Percentiles rank a stretch among this genome's conserved stretches.
phyloP scores from a whole-genome alignment of 2,113 vertebrate genomes.

The Anolis sagrei region DNA sequence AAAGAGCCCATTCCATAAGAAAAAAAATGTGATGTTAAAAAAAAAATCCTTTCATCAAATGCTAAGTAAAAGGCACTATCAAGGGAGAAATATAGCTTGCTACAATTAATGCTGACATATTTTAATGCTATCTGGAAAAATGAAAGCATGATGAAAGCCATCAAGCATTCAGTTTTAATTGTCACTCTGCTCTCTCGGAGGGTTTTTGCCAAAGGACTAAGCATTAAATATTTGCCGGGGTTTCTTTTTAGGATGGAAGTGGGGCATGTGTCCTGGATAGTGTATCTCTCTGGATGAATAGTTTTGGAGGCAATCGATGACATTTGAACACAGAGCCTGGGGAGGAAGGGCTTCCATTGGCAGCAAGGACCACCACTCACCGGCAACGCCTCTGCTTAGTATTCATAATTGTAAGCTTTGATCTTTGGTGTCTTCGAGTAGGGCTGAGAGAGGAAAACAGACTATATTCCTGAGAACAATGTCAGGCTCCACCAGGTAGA shows the following conservation, averaged over 20 bases:
- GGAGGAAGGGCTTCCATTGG: background rate
- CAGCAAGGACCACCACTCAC: no score
- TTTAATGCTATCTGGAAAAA: background rate
- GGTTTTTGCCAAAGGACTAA: background rate
- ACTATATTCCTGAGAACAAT: no score
- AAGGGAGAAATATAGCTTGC: background rate
- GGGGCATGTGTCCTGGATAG: background rate
- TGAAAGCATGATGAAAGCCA: background rate
- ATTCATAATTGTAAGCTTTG: no score
- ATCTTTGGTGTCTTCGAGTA: no score
- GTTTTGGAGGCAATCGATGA: no score
- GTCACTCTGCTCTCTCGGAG: background rate
- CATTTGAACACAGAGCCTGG: no score
- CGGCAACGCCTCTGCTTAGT: no score
- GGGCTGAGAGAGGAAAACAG: no score
- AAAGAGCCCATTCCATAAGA: background rate
- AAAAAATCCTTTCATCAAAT: constrained; percentile 2
- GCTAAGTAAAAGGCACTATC: background rate
- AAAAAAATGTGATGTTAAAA: background rate
- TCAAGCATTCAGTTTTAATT: background rate
- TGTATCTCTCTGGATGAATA: background rate
- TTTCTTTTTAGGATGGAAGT: background rate
- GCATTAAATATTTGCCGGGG: background rate
- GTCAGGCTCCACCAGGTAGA: no score
- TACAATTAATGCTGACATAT: background rate